Percentiles rank a stretch among this genome's conserved stretches.
phyloP scores from a whole-genome alignment of 2,888 invertebrate genomes.

The Amblyteles armatorius region DNA sequence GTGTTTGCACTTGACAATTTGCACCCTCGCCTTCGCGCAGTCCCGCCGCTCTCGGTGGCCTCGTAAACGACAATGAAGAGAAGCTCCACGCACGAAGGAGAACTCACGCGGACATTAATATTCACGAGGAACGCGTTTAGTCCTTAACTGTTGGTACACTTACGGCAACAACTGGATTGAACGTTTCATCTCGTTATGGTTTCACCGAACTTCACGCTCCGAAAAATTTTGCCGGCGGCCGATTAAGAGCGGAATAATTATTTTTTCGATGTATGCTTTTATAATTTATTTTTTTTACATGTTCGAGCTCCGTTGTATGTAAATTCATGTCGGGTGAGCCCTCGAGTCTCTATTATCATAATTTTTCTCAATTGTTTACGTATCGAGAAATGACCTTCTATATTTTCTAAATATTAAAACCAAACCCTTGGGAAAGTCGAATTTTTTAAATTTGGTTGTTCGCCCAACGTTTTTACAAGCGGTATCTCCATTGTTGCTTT shows the following conservation, averaged over 20 bases:
- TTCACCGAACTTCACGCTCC: conserved; percentile 52
- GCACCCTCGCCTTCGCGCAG: conserved; percentile 29
- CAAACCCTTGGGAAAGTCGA: no score
- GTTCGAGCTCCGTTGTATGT: not conserved
- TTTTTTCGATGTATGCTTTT: conserved; percentile 9
- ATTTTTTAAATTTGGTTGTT: no score
- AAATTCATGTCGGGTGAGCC: not conserved
- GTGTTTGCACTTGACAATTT: conserved; percentile 58
- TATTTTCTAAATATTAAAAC: not conserved
- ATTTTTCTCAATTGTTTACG: not conserved
- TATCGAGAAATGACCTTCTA: not conserved
- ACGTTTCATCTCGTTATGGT: conserved; percentile 52
- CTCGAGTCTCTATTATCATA: no score
- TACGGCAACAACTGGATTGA: not conserved
- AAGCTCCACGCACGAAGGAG: not conserved
- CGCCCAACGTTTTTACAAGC: no score
- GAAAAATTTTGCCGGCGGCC: conserved; percentile 36
- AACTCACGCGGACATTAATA: conserved; percentile 2
- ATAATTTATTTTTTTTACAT: conserved; percentile 3
- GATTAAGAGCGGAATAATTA: conserved; percentile 47
- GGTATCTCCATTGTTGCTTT: not conserved
- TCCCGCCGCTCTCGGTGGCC: not conserved
- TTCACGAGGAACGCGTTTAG: not conserved
- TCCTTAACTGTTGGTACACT: conserved; percentile 16
- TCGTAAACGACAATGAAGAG: conserved; percentile 3